Evolutionary conservation across 2,113 vertebrate genomes (phyloP).

Genomic region (Eclectus roratus): DNA sequence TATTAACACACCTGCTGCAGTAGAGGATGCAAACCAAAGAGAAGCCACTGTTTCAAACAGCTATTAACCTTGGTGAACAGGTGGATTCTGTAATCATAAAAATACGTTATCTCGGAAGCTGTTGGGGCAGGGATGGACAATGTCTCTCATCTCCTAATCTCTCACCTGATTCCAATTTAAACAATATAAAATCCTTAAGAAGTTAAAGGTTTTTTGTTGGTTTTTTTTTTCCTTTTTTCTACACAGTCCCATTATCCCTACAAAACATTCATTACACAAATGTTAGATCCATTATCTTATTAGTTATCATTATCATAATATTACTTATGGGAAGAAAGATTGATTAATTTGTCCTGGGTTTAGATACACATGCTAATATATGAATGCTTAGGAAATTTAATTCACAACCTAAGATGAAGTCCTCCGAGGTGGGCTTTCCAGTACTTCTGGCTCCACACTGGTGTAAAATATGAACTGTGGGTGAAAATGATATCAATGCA

Average conservation of each 20-base stretch:
- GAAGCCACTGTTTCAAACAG: neutral
- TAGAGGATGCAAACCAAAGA: neutral
- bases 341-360: neutral
- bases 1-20: neutral
- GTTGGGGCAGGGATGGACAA: neutral
- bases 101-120: neutral
- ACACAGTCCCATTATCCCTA: neutral
- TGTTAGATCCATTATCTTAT: neutral
- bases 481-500: neutral
- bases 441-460: neutral
- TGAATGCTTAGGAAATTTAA: neutral
- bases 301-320: neutral
- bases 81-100: neutral
- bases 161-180: neutral
- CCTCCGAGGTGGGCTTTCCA: neutral
- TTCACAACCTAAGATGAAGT: neutral
- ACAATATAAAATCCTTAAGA: neutral
- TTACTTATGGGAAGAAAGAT: neutral
- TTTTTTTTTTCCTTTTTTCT: neutral
- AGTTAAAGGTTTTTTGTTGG: neutral
- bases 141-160: neutral
- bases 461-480: neutral
- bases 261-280: neutral
- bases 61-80: neutral
- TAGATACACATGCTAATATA: neutral